Evolutionary conservation across 2,113 vertebrate species (phyloP).

Genomic region (Nerophis lumbriciformis): DNA sequence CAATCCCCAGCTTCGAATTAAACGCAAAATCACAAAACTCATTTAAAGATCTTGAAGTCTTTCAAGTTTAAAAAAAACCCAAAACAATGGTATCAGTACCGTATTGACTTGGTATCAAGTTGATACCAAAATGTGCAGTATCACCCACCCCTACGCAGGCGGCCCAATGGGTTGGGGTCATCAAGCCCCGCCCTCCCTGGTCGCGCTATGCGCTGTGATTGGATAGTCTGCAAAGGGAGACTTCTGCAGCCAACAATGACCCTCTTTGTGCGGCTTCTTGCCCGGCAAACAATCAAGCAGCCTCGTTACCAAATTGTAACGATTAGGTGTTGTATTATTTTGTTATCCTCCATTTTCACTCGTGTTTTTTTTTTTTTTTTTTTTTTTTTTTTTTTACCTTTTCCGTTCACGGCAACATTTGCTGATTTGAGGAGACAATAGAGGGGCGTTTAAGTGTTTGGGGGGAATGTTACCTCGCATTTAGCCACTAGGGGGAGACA

Average conservation of each 20-base stretch:
- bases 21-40: no score
- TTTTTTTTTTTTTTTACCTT: slow-evolving; percentile 11
- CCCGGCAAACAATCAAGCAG: neutral
- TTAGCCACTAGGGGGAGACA: slow-evolving; percentile 45
- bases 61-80: no score
- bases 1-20: no score
- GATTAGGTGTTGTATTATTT: neutral
- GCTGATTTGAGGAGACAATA: slow-evolving; percentile 40
- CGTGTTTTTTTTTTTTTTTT: neutral
- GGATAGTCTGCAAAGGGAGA: slow-evolving; percentile 56
- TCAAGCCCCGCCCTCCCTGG: slow-evolving; percentile 56
- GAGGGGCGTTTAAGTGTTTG: slow-evolving; percentile 1
- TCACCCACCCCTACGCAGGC: no score
- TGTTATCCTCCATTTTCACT: neutral
- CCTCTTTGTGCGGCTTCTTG: slow-evolving; percentile 59
- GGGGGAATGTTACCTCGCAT: neutral
- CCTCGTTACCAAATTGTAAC: neutral
- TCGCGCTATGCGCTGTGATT: slow-evolving; percentile 59
- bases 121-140: no score
- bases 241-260: slow-evolving; percentile 67
- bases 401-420: slow-evolving; percentile 1
- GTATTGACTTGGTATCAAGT: no score
- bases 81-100: no score
- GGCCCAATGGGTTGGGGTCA: neutral
- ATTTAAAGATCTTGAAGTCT: no score